These are phyloP conservation scores for Danaus chrysippus DNA, from an alignment of 2,888 invertebrate species.

Conservation along the genomic window DNA sequence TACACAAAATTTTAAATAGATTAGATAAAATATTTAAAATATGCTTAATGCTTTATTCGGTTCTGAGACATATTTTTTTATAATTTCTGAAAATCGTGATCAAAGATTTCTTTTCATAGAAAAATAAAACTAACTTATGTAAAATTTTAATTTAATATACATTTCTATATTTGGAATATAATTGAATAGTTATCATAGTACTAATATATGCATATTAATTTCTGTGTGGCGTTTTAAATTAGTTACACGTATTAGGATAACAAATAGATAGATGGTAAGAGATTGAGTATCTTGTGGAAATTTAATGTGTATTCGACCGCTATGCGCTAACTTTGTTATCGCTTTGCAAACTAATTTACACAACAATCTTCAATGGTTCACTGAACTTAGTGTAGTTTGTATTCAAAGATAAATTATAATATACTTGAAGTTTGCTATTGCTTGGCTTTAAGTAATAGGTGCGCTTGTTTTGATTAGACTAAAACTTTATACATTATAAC, in stretches of 20 bases:
- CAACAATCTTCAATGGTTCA: constrained; percentile 26
- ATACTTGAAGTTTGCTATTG: constrained; percentile 16
- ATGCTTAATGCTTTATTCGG: too few relatives aligned
- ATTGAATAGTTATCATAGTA: too few relatives aligned
- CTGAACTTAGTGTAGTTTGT: constrained; percentile 25
- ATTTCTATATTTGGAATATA: too few relatives aligned
- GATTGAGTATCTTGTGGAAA: constrained; percentile 14
- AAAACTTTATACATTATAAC: neutral
- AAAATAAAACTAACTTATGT: too few relatives aligned
- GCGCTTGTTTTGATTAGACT: constrained; percentile 3
- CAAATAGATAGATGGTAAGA: too few relatives aligned
- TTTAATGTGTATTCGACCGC: constrained; percentile 22
- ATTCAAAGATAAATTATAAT: constrained; percentile 13
- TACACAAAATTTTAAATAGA: too few relatives aligned
- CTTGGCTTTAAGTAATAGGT: constrained; percentile 3
- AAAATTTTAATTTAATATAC: too few relatives aligned
- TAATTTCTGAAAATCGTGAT: too few relatives aligned
- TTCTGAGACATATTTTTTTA: too few relatives aligned
- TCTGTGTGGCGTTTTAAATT: neutral
- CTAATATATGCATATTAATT: constrained; percentile 3
- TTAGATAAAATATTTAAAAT: too few relatives aligned
- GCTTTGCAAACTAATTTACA: constrained; percentile 27
- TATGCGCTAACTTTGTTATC: constrained; percentile 33
- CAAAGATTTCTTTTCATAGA: too few relatives aligned
- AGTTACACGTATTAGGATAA: neutral